phyloP scores from a whole-genome alignment of 2,113 vertebrate genomes.

The Cynopterus brachyotis region DNA sequence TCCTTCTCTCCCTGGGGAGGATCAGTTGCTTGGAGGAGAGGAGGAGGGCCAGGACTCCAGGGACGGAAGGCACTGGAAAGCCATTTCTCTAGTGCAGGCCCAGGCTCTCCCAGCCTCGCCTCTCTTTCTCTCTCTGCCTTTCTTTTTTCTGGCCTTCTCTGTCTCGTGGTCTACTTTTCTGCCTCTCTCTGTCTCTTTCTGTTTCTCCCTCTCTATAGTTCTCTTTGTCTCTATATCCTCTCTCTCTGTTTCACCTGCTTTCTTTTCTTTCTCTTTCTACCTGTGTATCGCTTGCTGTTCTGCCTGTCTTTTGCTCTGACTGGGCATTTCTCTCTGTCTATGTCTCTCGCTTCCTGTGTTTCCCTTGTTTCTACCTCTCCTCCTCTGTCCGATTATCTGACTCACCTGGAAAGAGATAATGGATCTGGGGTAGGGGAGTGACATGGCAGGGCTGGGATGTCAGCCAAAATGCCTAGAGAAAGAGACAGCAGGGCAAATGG shows the following conservation, averaged over 20 bases:
- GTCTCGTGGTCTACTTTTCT: background rate
- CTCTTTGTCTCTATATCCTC: background rate
- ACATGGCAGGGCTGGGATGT: too few species aligned
- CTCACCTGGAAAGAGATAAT: background rate
- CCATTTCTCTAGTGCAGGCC: background rate
- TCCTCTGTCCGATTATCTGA: too few species aligned
- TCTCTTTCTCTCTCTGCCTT: background rate
- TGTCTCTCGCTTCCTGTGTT: background rate
- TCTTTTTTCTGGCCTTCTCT: background rate
- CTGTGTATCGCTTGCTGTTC: too few species aligned
- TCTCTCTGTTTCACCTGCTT: background rate
- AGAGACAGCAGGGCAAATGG: background rate
- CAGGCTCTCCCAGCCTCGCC: background rate
- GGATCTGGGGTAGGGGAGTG: background rate
- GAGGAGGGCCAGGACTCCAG: background rate
- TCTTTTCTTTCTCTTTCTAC: too few species aligned
- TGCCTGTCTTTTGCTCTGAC: background rate
- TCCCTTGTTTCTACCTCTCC: background rate
- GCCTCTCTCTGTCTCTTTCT: background rate
- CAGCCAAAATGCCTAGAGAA: background rate
- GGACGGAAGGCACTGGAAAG: background rate
- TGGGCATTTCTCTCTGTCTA: background rate
- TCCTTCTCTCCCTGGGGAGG: constrained; percentile 33
- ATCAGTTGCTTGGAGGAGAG: background rate
- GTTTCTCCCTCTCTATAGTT: background rate